Evolutionary conservation across 2,797 vertebrate species (phyloP), one percentile per base, ranked within the genome.

Genomic region (Champsocephalus esox): DNA sequence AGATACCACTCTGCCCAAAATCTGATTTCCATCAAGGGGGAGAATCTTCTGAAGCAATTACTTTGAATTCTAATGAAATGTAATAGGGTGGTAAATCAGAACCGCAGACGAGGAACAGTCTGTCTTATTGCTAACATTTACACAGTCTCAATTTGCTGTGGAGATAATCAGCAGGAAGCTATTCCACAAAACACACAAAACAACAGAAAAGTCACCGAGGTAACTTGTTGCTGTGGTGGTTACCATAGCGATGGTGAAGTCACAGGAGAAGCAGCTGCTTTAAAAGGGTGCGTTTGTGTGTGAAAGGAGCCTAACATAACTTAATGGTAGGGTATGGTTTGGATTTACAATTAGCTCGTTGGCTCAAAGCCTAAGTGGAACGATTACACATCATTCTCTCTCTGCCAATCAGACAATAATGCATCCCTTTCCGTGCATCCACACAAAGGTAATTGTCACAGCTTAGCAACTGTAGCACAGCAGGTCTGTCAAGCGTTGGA

Each of bases 191-290:
- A 72, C 66, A 82, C 7, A 85, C 68, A 72, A 67, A 73, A 28
- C 28, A 28, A 28, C 28, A 28, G 28, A 28, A 83, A 82, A 84
- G 68, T 85, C 75, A 50, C 85, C 66, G 54, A 79, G 85, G 87
- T 87, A 88, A 88, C 83, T 82, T 86, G 90, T 92, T 94, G 82
- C 90, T 88, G 65, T 89, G 89, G 89, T 79, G 85, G 93, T 90
- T 76, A 76, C 86, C 85, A 88, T 81, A 76, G 74, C 64, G 79
- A 88, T 79, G 48, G 75, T 41, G 50, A 55, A 77, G 66, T 79
- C 62, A 19, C 59, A 76, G 69, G 34, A 70, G 66, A 66, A 68
- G 73, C 52, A 75, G 76, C 48, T 8, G 6, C 55, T 72, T 69
- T 45, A n/a, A 52, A 59, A 77, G 65, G 57, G 51, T 66, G 8